Evolutionary conservation across 1,140 invertebrate species (phyloP).

Genomic region (Chrysomallon squamiferum): DNA sequence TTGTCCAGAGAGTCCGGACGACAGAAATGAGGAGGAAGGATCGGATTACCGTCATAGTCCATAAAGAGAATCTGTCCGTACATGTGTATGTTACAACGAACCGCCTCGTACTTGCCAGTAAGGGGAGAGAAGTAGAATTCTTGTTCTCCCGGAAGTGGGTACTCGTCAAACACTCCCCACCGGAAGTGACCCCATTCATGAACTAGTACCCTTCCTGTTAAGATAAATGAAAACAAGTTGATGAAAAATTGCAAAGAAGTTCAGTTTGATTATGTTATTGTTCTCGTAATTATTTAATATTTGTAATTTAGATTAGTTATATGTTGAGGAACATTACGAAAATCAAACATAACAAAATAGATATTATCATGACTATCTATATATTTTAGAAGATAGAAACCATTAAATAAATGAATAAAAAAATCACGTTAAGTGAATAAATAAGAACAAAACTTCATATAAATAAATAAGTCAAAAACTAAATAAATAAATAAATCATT

Average conservation of each 20-base stretch:
- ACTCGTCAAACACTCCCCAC: conserved; percentile 76
- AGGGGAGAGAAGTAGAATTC: conserved; percentile 31
- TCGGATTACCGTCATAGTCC: conserved; percentile 1
- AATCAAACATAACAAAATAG: too few relatives aligned
- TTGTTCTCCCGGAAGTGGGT: conserved; percentile 68
- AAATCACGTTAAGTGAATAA: too few relatives aligned
- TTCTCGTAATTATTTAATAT: neutral
- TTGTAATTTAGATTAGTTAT: too few relatives aligned
- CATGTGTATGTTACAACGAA: conserved; percentile 22
- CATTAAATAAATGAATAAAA: too few relatives aligned
- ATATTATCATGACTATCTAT: too few relatives aligned
- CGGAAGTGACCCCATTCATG: conserved; percentile 74
- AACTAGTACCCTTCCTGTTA: conserved; percentile 67
- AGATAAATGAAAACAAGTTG: conserved; percentile 10
- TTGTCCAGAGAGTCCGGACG: conserved; percentile 20
- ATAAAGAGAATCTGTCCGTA: conserved; percentile 17
- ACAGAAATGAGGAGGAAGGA: too few relatives aligned
- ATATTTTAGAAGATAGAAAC: too few relatives aligned
- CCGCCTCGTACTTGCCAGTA: conserved; percentile 20
- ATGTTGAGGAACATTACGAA: too few relatives aligned
- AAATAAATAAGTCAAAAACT: too few relatives aligned
- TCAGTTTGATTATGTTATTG: too few relatives aligned
- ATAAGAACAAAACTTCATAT: too few relatives aligned
- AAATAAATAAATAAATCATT: too few relatives aligned
- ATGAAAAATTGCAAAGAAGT: neutral